phyloP scores from a whole-genome alignment of 1,140 invertebrate species.

The Megathymus violae region DNA sequence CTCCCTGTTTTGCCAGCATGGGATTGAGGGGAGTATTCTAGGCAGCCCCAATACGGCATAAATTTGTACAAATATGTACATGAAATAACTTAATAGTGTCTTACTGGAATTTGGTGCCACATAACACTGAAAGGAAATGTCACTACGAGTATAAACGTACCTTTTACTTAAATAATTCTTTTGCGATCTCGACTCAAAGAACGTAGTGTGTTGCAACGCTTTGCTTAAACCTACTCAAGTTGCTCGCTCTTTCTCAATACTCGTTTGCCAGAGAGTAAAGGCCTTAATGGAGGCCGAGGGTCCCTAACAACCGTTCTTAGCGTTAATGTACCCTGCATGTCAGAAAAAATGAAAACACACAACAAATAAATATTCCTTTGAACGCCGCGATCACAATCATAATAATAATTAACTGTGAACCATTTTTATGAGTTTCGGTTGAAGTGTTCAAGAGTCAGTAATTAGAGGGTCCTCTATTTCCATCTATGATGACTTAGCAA shows the following conservation, averaged over 20 bases:
- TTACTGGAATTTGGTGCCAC: not conserved
- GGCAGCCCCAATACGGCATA: too few species aligned
- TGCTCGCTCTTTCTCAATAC: slow-evolving; percentile 16
- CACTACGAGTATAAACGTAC: too few species aligned
- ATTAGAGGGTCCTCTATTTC: too few species aligned
- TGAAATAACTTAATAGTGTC: not conserved
- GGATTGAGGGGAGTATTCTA: too few species aligned
- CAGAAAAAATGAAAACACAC: slow-evolving; percentile 13
- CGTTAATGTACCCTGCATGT: slow-evolving; percentile 25
- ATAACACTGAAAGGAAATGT: not conserved
- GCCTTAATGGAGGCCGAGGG: slow-evolving; percentile 7
- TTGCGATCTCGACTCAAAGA: slow-evolving; percentile 9
- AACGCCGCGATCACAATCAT: too few species aligned
- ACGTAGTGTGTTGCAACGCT: slow-evolving; percentile 17
- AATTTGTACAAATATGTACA: too few species aligned
- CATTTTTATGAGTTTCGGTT: not conserved
- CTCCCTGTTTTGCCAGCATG: too few species aligned
- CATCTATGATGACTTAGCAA: too few species aligned
- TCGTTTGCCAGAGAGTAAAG: slow-evolving; percentile 9
- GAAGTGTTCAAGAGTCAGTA: too few species aligned
- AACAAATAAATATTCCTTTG: not conserved
- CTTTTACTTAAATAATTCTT: not conserved
- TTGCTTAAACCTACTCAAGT: slow-evolving; percentile 12
- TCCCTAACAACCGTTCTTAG: slow-evolving; percentile 24
- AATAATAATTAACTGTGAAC: too few species aligned